Evolutionary conservation across 2,797 vertebrate genomes (phyloP), one percentile per base, ranked within the genome.

Genomic region (Aeoliscus strigatus): DNA sequence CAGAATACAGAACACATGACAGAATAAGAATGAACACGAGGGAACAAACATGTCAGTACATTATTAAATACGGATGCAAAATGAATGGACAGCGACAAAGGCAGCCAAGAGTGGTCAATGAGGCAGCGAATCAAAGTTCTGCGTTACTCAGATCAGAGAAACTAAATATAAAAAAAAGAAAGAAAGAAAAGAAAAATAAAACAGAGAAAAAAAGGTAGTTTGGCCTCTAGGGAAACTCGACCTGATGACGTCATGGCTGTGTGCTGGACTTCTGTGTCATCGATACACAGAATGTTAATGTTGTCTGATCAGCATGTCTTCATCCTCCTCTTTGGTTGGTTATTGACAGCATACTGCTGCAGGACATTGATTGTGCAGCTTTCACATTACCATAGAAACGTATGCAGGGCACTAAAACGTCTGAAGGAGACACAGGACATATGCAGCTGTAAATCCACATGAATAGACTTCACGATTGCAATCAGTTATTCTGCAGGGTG

Each of bases 391-490:
- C 61, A 40, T 30, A 39, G 39, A 60, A 51, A 33, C 37, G 29
- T 50, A 39, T 16, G 27, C 29, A 9, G 51, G 54, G 39, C 5
- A 13, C 36, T 30, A 38, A 60, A 31, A 44, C 42, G 65, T 64
- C 32, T 31, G 38, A 57, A 62, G 26, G 41, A 58, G 16, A 53
- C 36, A 49, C 42, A 50, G 25, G 10, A 47, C 43, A 27, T 39
- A 37, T 44, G 49, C 43, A 28, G 43, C 38, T 7, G 9, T 14
- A 4, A 28, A 30, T 29, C 48, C 33, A 71, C 53, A 57, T 64
- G 71, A 71, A 73, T 57, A 42, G 16, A 6, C 52, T 55, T 64
- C 42, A 55, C 60, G 51, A 65, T 60, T 66, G 51, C 50, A 65
- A 65, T 74, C 60, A 59, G 44, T 27, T 45, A 55, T 67, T 51